phyloP scores from a whole-genome alignment of 2,888 invertebrate genomes.

The Toxonevra muliebris region DNA sequence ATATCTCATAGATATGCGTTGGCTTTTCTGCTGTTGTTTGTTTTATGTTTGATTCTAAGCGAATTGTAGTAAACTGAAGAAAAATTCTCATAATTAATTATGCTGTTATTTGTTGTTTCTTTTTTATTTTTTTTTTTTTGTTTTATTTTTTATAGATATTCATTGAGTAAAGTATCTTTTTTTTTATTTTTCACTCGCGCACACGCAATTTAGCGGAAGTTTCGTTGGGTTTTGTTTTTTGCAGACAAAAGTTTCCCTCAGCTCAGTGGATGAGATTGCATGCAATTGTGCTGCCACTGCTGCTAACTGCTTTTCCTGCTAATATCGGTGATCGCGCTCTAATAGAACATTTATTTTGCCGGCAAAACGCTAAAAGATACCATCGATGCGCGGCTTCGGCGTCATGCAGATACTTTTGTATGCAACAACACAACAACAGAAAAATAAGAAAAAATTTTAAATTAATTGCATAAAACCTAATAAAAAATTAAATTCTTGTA shows the following conservation, averaged over 20 bases:
- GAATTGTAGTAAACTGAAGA: not conserved
- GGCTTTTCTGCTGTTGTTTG: not conserved
- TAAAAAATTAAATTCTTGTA: slow-evolving; percentile 1
- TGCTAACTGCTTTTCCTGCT: not conserved
- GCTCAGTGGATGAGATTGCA: not conserved
- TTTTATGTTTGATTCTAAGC: not conserved
- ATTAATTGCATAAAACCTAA: not conserved
- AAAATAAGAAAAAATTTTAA: too few relatives aligned
- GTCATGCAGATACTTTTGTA: too few relatives aligned
- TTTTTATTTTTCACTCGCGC: slow-evolving; percentile 1
- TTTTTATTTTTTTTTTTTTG: slow-evolving; percentile 2
- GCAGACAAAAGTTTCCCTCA: slow-evolving; percentile 3
- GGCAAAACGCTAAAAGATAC: slow-evolving; percentile 23
- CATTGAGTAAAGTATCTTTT: not conserved
- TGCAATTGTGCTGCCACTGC: not conserved
- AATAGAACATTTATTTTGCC: slow-evolving; percentile 26
- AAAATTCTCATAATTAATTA: slow-evolving; percentile 35
- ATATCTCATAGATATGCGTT: too few relatives aligned
- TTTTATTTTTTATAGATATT: slow-evolving; percentile 1
- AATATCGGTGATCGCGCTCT: slow-evolving; percentile 18
- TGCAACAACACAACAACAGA: too few relatives aligned
- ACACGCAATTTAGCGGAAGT: slow-evolving; percentile 38
- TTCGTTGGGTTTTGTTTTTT: slow-evolving; percentile 15
- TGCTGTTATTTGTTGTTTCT: slow-evolving; percentile 17
- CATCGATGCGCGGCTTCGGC: not conserved